Evolutionary conservation across 2,113 vertebrate genomes (phyloP), one percentile per base, ranked within the genome.

Genomic region (Solea solea): DNA sequence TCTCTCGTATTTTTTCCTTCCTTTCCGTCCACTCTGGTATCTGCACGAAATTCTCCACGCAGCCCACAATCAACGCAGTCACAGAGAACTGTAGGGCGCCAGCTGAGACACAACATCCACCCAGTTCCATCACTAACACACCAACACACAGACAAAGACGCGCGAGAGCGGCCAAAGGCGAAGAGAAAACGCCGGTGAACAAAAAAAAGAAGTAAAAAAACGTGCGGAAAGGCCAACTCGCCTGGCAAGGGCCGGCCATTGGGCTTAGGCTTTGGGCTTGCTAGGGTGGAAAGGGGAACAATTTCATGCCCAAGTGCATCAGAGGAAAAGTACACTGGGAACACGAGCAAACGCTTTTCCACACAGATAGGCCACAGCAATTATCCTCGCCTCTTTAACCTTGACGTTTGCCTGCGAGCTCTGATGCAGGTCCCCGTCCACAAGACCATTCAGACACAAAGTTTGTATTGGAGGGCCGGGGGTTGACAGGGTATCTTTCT

Each of bases 311-410:
- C 74, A 90, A 91, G 77, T 73, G 88, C 86, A 78, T 86, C 84
- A 85, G 71, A 86, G 76, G 76, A 74, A 77, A 71, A 88, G 85
- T 76, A 85, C 81, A 83, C 81, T 79, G 69, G 62, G 72, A 88
- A 87, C 67, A 75, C 27, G 58, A 72, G 83, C 83, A 90, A 92
- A 90, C 81, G 89, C 90, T 90, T 91, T 86, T 90, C 86, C 80
- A 82, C 87, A 74, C 84, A 89, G 88, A 88, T 87, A 88, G 72
- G 86, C 90, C 87, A 83, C 87, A 91, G 84, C 83, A 85, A 92
- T 93, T 91, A 92, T 72, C 69, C 78, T 80, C 76, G 85, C 87
- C 86, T 91, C 76, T 90, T 91, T 89, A 91, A 88, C 84, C 82
- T 80, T 57, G 64, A 62, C 27, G 40, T 81, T 73, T 52, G 84